phyloP scores from a whole-genome alignment of 2,888 invertebrate species.

The Autographa pulchrina region DNA sequence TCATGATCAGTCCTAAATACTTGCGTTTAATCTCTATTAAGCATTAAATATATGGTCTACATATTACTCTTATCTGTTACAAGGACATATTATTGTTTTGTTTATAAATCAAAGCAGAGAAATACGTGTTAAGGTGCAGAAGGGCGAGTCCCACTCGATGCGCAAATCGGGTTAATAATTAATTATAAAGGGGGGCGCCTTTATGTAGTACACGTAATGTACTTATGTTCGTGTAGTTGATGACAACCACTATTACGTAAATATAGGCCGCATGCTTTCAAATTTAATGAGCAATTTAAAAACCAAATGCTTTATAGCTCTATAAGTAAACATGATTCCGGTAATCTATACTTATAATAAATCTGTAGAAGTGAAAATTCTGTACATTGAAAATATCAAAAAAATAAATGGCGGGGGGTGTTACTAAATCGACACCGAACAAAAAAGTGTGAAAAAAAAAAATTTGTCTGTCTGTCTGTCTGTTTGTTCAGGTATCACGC shows the following conservation, averaged over 20 bases:
- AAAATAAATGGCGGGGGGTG: too few relatives aligned
- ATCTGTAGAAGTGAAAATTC: too few relatives aligned
- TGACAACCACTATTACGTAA: not conserved
- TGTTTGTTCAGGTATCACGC: too few relatives aligned
- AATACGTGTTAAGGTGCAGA: not conserved
- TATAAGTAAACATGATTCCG: not conserved
- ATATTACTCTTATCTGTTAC: too few relatives aligned
- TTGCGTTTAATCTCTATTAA: too few relatives aligned
- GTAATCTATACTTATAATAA: too few relatives aligned
- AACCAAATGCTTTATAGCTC: not conserved
- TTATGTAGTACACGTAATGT: not conserved
- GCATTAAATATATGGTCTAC: too few relatives aligned
- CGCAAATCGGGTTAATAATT: conserved; percentile 4
- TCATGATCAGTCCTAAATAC: too few relatives aligned
- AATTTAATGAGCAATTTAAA: not conserved
- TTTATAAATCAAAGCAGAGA: not conserved
- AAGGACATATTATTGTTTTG: not conserved
- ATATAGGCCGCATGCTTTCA: conserved; percentile 1
- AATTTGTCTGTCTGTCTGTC: too few relatives aligned
- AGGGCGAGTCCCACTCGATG: not conserved
- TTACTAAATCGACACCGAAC: too few relatives aligned
- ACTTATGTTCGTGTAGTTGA: not conserved
- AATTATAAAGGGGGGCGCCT: conserved; percentile 1
- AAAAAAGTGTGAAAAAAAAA: too few relatives aligned
- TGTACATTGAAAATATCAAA: too few relatives aligned